These are phyloP conservation scores for Cygnus olor DNA, from an alignment of 2,797 vertebrate genomes.

Conservation along the genomic window DNA sequence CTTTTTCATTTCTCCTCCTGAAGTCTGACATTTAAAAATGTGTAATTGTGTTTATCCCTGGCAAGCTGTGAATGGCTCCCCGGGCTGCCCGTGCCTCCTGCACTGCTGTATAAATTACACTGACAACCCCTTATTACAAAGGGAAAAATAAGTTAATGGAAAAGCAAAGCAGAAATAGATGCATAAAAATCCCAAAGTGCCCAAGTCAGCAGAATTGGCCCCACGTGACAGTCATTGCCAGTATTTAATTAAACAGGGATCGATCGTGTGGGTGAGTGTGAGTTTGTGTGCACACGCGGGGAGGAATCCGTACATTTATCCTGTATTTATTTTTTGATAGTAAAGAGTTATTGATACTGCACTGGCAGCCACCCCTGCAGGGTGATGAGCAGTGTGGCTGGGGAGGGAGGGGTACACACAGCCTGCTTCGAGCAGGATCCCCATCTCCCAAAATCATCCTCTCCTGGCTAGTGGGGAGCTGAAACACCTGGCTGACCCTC, in stretches of 20 bases:
- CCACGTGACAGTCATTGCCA: conserved; percentile 55
- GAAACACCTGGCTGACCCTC: neutral
- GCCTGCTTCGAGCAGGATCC: neutral
- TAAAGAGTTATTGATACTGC: neutral
- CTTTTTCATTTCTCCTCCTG: conserved; percentile 62
- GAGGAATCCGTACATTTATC: conserved; percentile 1
- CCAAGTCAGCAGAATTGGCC: conserved; percentile 67
- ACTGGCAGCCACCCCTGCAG: neutral
- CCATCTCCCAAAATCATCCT: neutral
- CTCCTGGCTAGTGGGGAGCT: neutral
- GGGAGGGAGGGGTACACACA: neutral
- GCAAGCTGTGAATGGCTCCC: conserved; percentile 71
- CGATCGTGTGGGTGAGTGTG: conserved; percentile 51
- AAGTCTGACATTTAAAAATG: conserved; percentile 73
- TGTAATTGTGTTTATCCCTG: conserved; percentile 73
- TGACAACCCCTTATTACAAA: conserved; percentile 75
- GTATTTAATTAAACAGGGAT: conserved; percentile 72
- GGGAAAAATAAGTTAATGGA: conserved; percentile 75
- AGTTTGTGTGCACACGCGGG: neutral
- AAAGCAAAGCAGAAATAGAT: conserved; percentile 71
- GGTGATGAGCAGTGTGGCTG: accelerated
- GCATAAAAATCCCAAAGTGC: conserved; percentile 68
- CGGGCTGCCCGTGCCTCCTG: conserved; percentile 59
- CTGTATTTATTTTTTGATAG: conserved; percentile 10
- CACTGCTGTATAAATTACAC: conserved; percentile 65